phyloP scores from a whole-genome alignment of 2,113 vertebrate genomes.

The Tricholaema leucomelas region DNA sequence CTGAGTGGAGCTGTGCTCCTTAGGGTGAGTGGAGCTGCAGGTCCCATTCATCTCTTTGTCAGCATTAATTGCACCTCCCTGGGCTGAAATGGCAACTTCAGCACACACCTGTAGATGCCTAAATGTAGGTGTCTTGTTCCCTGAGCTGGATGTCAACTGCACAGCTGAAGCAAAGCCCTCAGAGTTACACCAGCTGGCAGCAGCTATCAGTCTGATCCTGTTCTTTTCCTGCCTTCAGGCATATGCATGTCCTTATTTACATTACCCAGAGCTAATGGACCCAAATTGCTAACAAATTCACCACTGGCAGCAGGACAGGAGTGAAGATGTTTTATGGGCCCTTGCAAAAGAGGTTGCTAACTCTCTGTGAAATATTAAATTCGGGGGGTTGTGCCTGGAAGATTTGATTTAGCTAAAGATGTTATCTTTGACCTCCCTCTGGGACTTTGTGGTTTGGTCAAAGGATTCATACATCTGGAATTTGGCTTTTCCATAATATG shows the following conservation, averaged over 20 bases:
- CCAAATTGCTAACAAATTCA: neutral
- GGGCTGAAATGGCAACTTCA: neutral
- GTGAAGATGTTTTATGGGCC: neutral
- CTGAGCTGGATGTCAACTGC: neutral
- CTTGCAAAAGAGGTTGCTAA: neutral
- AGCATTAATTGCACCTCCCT: neutral
- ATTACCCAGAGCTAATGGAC: neutral
- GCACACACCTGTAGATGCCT: neutral
- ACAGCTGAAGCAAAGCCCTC: neutral
- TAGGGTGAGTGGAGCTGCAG: neutral
- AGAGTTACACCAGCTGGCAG: neutral
- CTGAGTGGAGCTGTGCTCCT: neutral
- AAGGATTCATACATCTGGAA: neutral
- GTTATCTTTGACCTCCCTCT: neutral
- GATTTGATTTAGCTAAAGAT: neutral
- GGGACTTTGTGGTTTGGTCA: slow-evolving; percentile 8
- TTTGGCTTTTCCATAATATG: neutral
- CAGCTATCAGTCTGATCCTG: neutral
- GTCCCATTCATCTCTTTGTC: neutral
- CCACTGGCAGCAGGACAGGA: neutral
- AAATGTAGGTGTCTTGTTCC: neutral
- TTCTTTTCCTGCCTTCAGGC: neutral
- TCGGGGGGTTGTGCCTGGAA: neutral
- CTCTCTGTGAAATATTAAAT: neutral
- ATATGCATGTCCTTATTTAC: neutral